Evolutionary conservation across 1,140 invertebrate species (phyloP), one percentile per base, ranked within the genome.

Genomic region (Drosophila ambigua): DNA sequence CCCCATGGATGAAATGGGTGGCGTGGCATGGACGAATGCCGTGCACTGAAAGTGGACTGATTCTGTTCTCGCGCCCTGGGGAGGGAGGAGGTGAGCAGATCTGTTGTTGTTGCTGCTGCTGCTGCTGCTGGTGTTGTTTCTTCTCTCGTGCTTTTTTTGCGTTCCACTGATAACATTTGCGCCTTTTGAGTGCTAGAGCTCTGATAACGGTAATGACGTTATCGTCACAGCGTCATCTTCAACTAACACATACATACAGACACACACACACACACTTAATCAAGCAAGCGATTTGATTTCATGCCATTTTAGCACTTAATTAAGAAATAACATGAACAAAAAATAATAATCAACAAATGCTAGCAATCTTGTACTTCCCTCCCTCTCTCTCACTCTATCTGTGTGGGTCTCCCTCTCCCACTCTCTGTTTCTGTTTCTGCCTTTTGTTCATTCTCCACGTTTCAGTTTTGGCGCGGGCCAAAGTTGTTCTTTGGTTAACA

Each of bases 261-360:
- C 4, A 57, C n/a, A 31, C 11, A 31, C 11, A 48, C 8, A n/a
- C 2, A 43, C n/a, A 60, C 5, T 48, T 48, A 48, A 43, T 28
- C 57, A 60, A 44, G 48, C 39, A 46, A 11, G 50, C 60, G 76
- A 75, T 81, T 85, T 71, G 66, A 85, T 85, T 85, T 87, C 45
- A 87, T 78, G 72, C 72, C 72, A 75, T 87, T 76, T 85, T 87
- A 77, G 75, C 81, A 75, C 83, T 87, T 79, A 66, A 87, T 85
- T 88, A 87, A 78, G 61, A 74, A 78, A 71, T 45, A 79, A 82
- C 78, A 85, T 64, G 59, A 75, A 44, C 66, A 50, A 41, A 57
- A 74, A 76, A 67, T 54, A 59, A 69, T 39, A 57, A 80, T 54
- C 72, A 64, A 63, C 49, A 75, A 46, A 44, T 50, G 60, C 50